Evolutionary conservation across 2,888 invertebrate genomes (phyloP).

Genomic region (Taenaris catops): DNA sequence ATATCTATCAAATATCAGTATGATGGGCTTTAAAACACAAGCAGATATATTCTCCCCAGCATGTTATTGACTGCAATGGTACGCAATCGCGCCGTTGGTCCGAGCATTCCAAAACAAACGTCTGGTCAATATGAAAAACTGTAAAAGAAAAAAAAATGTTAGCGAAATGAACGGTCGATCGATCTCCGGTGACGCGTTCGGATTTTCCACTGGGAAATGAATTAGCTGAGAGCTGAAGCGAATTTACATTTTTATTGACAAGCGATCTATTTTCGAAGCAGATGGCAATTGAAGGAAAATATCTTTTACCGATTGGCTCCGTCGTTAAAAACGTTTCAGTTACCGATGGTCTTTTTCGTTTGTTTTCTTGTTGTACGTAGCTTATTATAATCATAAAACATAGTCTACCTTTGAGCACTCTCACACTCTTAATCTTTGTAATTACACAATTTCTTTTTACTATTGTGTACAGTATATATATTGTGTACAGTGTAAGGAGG

Average conservation of each 20-base stretch:
- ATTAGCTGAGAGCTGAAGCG: conserved; percentile 73
- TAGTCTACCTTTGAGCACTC: too few relatives aligned
- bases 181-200: conserved; percentile 73
- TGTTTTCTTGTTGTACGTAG: too few relatives aligned
- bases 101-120: conserved; percentile 34
- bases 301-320: conserved; percentile 18
- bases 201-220: conserved; percentile 77
- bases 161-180: conserved; percentile 70
- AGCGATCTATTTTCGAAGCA: conserved; percentile 72
- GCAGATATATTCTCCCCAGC: too few relatives aligned
- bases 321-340: conserved; percentile 4
- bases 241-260: conserved; percentile 80
- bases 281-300: conserved; percentile 59
- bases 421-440: too few relatives aligned
- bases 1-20: too few relatives aligned
- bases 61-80: too few relatives aligned
- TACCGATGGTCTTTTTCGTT: too few relatives aligned
- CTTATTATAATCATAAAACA: too few relatives aligned
- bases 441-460: too few relatives aligned
- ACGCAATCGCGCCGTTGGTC: conserved; percentile 32
- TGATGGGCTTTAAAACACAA: too few relatives aligned
- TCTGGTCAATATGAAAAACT: conserved; percentile 66
- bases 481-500: too few relatives aligned
- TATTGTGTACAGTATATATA: too few relatives aligned
- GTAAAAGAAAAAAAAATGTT: conserved; percentile 52